Base-by-base conservation (phyloP, 2,888 invertebrate species). In the Hydriomena furcata region DNA sequence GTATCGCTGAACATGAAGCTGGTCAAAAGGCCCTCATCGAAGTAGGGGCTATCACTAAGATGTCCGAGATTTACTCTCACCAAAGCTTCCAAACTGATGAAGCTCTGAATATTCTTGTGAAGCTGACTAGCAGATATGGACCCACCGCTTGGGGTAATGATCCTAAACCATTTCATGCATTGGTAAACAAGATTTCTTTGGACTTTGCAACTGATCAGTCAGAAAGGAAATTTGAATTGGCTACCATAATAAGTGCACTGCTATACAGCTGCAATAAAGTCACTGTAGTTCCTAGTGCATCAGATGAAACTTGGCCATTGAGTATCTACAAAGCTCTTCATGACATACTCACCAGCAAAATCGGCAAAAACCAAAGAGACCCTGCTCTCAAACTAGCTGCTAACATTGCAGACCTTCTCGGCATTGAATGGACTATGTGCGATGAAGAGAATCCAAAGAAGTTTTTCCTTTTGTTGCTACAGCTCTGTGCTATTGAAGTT, bases 31-130 rank as follows among this genome's bases (percentile, higher is more conserved):
- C 95, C 0, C 87, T 98, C 0, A 91, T 96, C 28, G 93, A 94
- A 59, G 93, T 94, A 25, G 95, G 95, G 42, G 96, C 95, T 7
- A 94, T 97, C 47, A 92, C 93, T 0, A 95, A 94, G 81, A 94
- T 96, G 94, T 94, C 95, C 36, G 95, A 96, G 75, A 95, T 97
- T 60, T 97, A 97, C 76, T 93, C 95, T 0, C 95, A 95, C 58
- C 96, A 96, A 77, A 95, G 96, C 78, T 97, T 97, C 71, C 96
- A 97, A 79, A 96, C 96, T 0, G 97, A 97, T 72, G 96, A 97
- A 77, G 97, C 97, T 0, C 84, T 97, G 24, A 95, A 95, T 66
- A 93, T 97, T 63, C 91, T 97, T 43, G 95, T 95, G 1, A 93
- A 93, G 43, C 80, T 97, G 40, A 95, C 95, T 0, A 93, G 92